Evolutionary conservation across 35 echinoderm and acorn worm species (phyloP).

Genomic region (Lytechinus pictus): DNA sequence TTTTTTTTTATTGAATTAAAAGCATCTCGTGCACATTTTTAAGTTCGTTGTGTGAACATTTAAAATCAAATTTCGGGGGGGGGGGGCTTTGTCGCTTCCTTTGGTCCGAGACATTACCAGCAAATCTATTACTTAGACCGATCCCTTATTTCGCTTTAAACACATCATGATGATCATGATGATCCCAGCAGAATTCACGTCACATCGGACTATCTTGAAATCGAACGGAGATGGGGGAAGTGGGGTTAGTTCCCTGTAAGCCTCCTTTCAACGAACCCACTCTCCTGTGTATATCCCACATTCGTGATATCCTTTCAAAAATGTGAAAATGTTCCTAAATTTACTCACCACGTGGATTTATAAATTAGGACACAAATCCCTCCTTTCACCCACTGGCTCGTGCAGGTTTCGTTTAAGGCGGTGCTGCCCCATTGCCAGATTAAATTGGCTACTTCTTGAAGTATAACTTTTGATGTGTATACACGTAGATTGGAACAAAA

Average conservation of each 20-base stretch:
- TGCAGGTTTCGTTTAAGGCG: neutral
- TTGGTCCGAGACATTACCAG: no score
- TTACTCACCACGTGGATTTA: neutral
- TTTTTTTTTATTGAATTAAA: no score
- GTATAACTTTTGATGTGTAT: no score
- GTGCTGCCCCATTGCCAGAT: neutral
- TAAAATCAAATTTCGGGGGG: no score
- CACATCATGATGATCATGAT: neutral
- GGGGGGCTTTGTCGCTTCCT: no score
- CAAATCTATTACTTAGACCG: no score
- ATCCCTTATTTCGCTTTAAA: no score
- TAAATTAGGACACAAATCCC: neutral
- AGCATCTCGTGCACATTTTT: no score
- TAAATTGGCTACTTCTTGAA: neutral
- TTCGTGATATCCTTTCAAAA: constrained; percentile 1
- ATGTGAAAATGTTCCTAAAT: neutral
- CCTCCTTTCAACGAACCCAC: neutral
- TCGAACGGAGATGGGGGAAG: neutral
- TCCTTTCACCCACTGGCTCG: neutral
- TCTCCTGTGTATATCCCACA: neutral
- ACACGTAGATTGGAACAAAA: no score
- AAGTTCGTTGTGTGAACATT: no score
- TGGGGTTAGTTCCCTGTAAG: neutral
- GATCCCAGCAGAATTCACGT: neutral
- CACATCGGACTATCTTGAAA: neutral